Percentiles rank a stretch among this genome's conserved stretches.
These are phyloP conservation scores for Euschistus heros DNA, from an alignment of 1,140 invertebrate genomes.

Conservation along the genomic window DNA sequence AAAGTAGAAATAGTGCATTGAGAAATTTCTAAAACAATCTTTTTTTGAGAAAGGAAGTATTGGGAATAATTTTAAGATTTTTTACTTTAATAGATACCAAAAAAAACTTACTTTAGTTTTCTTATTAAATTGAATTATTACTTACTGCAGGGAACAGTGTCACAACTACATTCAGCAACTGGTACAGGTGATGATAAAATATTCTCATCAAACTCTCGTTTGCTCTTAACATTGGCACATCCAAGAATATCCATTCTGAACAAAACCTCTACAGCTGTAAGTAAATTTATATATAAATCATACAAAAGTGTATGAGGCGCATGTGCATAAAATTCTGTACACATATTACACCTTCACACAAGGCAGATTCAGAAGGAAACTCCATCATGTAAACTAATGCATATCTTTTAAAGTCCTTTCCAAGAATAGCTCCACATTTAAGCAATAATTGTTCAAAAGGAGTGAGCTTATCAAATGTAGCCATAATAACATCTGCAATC, in stretches of 20 bases:
- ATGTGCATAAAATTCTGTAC: not conserved
- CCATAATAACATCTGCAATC: constrained; percentile 42
- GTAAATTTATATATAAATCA: constrained; percentile 24
- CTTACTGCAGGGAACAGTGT: no score
- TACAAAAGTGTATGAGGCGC: not conserved
- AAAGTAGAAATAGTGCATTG: no score
- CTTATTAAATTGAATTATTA: not conserved
- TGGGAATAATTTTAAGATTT: not conserved
- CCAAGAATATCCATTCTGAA: constrained; percentile 46
- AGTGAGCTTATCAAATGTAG: constrained; percentile 45
- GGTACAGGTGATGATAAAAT: not conserved
- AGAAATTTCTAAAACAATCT: no score
- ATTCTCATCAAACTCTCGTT: not conserved
- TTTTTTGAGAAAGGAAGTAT: not conserved
- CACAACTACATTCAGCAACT: not conserved
- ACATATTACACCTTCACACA: constrained; percentile 30
- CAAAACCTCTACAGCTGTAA: constrained; percentile 42
- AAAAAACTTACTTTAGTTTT: not conserved
- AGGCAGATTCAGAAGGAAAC: constrained; percentile 36
- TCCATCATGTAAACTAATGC: constrained; percentile 44
- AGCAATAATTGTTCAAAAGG: constrained; percentile 47
- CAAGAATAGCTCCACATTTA: constrained; percentile 48
- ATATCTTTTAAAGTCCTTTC: constrained; percentile 43
- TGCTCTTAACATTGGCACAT: constrained; percentile 35
- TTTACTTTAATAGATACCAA: not conserved